phyloP scores from a whole-genome alignment of 30 jellyfish, hydroid and myxozoan species.

The Aurelia coerulea region DNA sequence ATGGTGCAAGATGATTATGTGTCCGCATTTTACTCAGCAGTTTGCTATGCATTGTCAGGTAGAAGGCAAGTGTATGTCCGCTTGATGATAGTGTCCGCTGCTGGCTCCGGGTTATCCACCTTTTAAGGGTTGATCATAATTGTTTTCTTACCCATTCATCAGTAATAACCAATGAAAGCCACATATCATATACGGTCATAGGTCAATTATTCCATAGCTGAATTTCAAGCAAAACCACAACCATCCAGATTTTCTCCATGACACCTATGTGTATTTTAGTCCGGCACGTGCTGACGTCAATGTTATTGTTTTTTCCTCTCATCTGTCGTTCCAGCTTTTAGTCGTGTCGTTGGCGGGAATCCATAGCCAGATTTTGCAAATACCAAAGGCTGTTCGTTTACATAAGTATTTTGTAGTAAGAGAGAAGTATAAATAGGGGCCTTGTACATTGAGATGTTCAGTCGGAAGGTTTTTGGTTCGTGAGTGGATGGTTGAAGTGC shows the following conservation, averaged over 20 bases:
- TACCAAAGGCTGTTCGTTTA: conserved; percentile 1
- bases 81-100: too few species aligned
- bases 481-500: too few species aligned
- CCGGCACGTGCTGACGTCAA: conserved; percentile 19
- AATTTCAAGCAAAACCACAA: too few species aligned
- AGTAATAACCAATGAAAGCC: not conserved
- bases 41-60: too few species aligned
- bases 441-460: not conserved
- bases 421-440: not conserved
- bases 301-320: not conserved
- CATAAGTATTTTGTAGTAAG: not conserved
- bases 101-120: too few species aligned
- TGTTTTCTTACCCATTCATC: not conserved
- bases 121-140: not conserved
- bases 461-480: too few species aligned
- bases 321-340: conserved; percentile 8
- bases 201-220: too few species aligned
- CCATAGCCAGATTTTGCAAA: conserved; percentile 6
- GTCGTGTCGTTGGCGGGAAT: conserved; percentile 6
- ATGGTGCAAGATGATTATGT: too few species aligned
- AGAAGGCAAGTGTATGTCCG: too few species aligned
- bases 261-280: not conserved
- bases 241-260: not conserved
- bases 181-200: too few species aligned
- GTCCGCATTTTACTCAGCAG: too few species aligned